These are phyloP conservation scores for Pomacea maculata DNA, from an alignment of 1,140 invertebrate species.

Conservation along the genomic window DNA sequence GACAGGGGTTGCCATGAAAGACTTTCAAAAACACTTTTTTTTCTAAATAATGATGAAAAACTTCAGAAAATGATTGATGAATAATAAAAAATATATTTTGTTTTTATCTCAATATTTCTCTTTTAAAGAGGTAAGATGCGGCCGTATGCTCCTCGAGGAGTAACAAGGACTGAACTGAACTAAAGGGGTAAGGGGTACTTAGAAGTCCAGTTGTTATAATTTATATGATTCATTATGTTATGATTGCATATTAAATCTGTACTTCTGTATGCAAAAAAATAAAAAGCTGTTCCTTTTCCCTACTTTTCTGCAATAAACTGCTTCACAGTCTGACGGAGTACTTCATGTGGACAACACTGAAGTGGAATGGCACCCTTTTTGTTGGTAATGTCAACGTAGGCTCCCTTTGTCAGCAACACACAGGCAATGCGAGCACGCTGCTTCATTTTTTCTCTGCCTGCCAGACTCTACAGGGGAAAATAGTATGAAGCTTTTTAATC, in stretches of 20 bases:
- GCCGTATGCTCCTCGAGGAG: too few relatives aligned
- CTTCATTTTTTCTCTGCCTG: background rate
- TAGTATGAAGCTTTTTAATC: background rate
- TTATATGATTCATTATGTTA: too few relatives aligned
- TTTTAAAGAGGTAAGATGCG: too few relatives aligned
- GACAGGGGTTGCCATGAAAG: background rate
- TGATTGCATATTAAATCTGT: background rate
- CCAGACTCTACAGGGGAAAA: background rate
- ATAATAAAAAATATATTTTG: background rate
- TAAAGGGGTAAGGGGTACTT: too few relatives aligned
- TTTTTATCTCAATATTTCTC: background rate
- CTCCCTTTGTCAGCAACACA: constrained; percentile 14
- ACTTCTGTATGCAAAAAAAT: background rate
- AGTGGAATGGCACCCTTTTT: constrained; percentile 8
- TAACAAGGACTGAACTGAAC: too few relatives aligned
- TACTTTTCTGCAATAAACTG: constrained; percentile 14
- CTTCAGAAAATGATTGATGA: background rate
- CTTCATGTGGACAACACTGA: background rate
- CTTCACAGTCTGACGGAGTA: constrained; percentile 10
- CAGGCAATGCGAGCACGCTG: constrained; percentile 14
- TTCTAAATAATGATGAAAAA: background rate
- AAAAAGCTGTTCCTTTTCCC: background rate
- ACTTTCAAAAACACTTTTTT: background rate
- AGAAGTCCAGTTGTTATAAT: too few relatives aligned
- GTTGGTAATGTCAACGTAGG: constrained; percentile 14